Percentiles rank a stretch among this genome's conserved stretches.
These are phyloP conservation scores for Danaus melanippus DNA, from an alignment of 1,140 invertebrate genomes.

Conservation along the genomic window DNA sequence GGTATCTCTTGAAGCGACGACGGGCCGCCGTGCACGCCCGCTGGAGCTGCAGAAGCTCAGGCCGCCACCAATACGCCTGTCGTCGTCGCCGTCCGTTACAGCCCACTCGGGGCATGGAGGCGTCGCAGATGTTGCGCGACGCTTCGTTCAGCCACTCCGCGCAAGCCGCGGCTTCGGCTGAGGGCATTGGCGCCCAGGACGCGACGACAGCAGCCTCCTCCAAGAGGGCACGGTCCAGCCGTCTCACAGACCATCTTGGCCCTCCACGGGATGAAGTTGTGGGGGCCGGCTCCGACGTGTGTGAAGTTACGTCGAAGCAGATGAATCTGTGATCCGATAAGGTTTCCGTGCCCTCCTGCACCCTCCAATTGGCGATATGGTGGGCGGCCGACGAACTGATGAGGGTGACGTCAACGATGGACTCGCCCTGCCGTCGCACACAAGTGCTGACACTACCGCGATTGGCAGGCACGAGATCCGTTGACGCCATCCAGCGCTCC, in stretches of 20 bases:
- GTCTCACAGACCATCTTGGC: background rate
- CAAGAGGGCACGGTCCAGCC: background rate
- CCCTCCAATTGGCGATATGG: conserved; percentile 23
- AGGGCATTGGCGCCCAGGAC: background rate
- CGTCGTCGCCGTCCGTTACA: background rate
- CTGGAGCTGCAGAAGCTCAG: conserved; percentile 6
- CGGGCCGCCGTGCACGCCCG: conserved; percentile 1
- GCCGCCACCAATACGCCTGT: conserved; percentile 11
- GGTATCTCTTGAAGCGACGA: background rate
- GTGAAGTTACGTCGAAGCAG: background rate
- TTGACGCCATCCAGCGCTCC: conserved; percentile 12
- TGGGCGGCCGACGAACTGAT: conserved; percentile 13
- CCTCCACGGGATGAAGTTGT: too few species aligned
- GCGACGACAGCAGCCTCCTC: conserved; percentile 1
- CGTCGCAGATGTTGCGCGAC: conserved; percentile 3
- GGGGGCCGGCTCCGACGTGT: too few species aligned
- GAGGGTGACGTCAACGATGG: conserved; percentile 34
- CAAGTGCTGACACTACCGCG: conserved; percentile 26
- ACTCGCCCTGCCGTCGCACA: conserved; percentile 28
- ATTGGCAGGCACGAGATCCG: conserved; percentile 21
- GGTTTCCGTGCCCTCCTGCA: conserved; percentile 30
- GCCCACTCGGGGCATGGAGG: background rate
- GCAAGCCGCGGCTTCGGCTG: background rate
- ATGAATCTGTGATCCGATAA: conserved; percentile 43
- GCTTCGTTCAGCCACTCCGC: conserved; percentile 1